phyloP scores from a whole-genome alignment of 2,113 vertebrate species.

The Equus przewalskii region DNA sequence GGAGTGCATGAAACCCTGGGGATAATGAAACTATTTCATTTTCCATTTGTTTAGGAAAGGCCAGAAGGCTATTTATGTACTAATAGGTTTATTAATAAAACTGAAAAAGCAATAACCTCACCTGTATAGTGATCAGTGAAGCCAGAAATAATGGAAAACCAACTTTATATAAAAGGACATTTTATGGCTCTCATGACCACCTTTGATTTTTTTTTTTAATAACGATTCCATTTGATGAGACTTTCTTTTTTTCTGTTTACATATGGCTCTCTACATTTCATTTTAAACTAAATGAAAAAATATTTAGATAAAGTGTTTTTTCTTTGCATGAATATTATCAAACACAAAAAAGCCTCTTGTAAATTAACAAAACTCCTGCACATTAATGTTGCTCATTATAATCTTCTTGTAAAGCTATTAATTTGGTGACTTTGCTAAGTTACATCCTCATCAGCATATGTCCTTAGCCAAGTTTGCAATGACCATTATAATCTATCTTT shows the following conservation, averaged over 20 bases:
- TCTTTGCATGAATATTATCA: neutral
- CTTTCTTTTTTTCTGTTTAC: neutral
- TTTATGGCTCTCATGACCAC: neutral
- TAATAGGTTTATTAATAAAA: slow-evolving; percentile 85
- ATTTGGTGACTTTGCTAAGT: slow-evolving; percentile 47
- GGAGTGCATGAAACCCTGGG: slow-evolving; percentile 55
- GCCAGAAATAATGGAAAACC: slow-evolving; percentile 76
- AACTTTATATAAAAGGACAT: slow-evolving; percentile 48
- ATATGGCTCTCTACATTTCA: neutral
- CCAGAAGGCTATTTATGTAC: slow-evolving; percentile 76
- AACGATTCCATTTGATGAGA: neutral
- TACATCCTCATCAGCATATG: slow-evolving; percentile 33
- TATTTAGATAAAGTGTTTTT: slow-evolving; percentile 25
- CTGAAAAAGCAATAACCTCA: slow-evolving; percentile 69
- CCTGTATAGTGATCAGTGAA: slow-evolving; percentile 78
- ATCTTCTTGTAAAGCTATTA: slow-evolving; percentile 46
- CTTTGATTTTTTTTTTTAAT: slow-evolving; percentile 27
- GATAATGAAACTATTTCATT: slow-evolving; percentile 78
- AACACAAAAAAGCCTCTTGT: neutral
- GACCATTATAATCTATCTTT: slow-evolving; percentile 52
- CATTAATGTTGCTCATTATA: slow-evolving; percentile 47
- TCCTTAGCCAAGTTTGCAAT: slow-evolving; percentile 36
- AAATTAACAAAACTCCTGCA: slow-evolving; percentile 47
- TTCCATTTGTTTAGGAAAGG: slow-evolving; percentile 70
- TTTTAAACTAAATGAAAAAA: slow-evolving; percentile 61